Base-by-base conservation (phyloP, 2,113 vertebrate genomes). In the Sciurus niger region DNA sequence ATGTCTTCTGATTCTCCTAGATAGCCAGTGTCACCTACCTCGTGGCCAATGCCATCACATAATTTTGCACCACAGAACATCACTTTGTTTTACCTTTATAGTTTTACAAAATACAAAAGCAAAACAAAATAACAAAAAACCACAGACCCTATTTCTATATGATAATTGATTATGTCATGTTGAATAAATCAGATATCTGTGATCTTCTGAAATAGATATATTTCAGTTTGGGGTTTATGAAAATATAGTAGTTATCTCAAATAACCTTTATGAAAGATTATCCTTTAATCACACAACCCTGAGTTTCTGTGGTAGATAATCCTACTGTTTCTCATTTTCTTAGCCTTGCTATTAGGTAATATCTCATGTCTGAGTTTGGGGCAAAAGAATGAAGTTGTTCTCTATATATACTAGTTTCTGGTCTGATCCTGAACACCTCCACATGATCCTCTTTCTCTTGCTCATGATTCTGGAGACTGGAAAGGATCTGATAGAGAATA, bases 361-460 rank as follows among this genome's bases (percentile, higher is more conserved):
- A 0, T 7, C 25, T 34, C 3, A 11, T 17, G 65, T 13, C 82
- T 37, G 22, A 94, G 74, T 22, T 77, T 34, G 40, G 18, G 60
- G 6, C 2, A 4, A n/a, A 0, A 9, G 34, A 85, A 32, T 14
- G 14, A 65, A n/a, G n/a, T n/a, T n/a, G n/a, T n/a, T n/a, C n/a
- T n/a, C n/a, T n/a, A n/a, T n/a, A n/a, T n/a, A n/a, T n/a, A 13
- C 12, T 28, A 6, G 8, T 37, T 63, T 72, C 24, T 30, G 25
- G 46, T 32, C 11, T 40, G 72, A 7, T 32, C 1, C 8, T 40
- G 74, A 34, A 79, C 34, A n/a, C n/a, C 13, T 63, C 8, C 40
- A 53, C 12, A 2, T 5, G 12, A 53, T 80, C 32, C 18, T 93
- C 4, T 78, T 34, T 93, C 12, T 67, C 17, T 46, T 80, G 51